Conservation (phyloP, 2,797 vertebrate species). For the Hirundo rustica region DNA sequence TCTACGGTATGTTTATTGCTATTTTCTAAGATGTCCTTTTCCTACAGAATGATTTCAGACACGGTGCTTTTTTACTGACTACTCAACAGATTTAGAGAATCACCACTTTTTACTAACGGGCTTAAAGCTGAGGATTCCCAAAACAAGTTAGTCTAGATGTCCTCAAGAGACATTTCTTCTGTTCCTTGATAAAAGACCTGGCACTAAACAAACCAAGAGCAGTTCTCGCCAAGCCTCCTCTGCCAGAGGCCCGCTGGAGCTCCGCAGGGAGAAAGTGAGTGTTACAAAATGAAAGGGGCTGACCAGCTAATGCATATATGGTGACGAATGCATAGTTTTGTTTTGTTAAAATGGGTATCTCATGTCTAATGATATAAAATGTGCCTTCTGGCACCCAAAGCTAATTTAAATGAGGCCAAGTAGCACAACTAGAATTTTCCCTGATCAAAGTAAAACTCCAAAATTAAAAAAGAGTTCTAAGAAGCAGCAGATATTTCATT, state of each 20-base stretch:
- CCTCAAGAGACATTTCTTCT: background rate
- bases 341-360: background rate
- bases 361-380: background rate
- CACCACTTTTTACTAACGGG: background rate
- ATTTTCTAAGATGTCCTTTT: background rate
- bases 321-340: background rate
- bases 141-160: background rate
- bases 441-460: background rate
- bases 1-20: background rate
- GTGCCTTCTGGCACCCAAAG: background rate
- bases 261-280: background rate
- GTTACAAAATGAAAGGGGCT: background rate
- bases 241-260: background rate
- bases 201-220: accelerated
- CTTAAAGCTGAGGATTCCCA: background rate
- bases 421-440: background rate
- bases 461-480: background rate
- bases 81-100: background rate
- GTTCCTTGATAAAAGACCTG: background rate
- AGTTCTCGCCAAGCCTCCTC: background rate
- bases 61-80: background rate
- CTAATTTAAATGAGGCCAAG: background rate
- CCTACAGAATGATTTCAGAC: background rate
- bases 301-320: too few species aligned
- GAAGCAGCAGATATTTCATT: background rate